A percentile compares a stretch with the other conserved stretches of the same genome.
Evolutionary conservation across 2,888 invertebrate species (phyloP).

Genomic region (Drosophila niveifrons): DNA sequence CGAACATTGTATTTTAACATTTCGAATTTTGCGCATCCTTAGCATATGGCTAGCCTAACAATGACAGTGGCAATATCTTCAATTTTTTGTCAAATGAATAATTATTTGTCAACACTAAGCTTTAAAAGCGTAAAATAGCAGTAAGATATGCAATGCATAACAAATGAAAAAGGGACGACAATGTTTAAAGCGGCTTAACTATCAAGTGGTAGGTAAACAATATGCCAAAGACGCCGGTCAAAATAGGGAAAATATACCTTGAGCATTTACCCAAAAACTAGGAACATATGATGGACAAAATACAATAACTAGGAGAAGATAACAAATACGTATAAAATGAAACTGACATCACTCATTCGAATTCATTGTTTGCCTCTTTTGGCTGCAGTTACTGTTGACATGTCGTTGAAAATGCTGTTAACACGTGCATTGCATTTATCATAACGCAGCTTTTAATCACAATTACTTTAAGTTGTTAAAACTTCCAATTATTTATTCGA

Average conservation of each 20-base stretch:
- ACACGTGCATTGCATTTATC: constrained; percentile 52
- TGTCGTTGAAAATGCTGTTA: constrained; percentile 21
- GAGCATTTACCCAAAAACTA: constrained; percentile 11
- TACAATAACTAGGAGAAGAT: constrained; percentile 5
- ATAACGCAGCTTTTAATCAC: constrained; percentile 38
- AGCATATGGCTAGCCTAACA: background rate
- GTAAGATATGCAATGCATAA: constrained; percentile 44
- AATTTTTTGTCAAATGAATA: background rate
- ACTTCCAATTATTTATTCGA: background rate
- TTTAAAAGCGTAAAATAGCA: constrained; percentile 15
- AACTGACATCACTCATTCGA: background rate
- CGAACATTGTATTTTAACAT: too few relatives aligned
- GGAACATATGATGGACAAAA: constrained; percentile 7
- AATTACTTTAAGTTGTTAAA: background rate
- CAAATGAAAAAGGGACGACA: constrained; percentile 43
- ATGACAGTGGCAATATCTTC: background rate
- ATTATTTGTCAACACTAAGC: background rate
- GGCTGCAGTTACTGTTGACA: constrained; percentile 3
- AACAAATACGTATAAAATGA: constrained; percentile 2
- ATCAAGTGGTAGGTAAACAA: constrained; percentile 16
- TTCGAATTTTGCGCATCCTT: too few relatives aligned
- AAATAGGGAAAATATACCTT: constrained; percentile 21
- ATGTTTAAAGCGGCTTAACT: background rate
- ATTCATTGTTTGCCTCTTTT: constrained; percentile 1
- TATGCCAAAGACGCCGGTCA: background rate